Base-by-base conservation (phyloP, 2,888 invertebrate species). In the Papilio demoleus region DNA sequence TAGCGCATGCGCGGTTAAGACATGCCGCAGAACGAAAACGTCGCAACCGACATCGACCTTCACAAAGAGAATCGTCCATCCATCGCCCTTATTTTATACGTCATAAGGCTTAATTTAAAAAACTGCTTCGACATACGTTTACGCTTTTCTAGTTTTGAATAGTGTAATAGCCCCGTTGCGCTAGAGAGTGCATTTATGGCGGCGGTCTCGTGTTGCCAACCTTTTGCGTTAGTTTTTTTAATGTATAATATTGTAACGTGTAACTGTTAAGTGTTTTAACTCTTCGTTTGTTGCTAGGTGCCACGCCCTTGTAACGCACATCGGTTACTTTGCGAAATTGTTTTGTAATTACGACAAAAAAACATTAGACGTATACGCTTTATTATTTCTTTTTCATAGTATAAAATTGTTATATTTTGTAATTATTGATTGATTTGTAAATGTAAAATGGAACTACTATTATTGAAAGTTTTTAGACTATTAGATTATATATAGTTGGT, bases 171-270 rank as follows among this genome's bases (percentile, higher is more conserved):
- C 89, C 85, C 87, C 88, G 88, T 88, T 89, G 90, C 88, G 89
- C 89, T 89, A 85, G 88, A 83, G 87, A 88, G 90, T 92, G 92
- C 92, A 91, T 91, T 91, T 92, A 91, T 88, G 90, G 90, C 83
- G 85, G 84, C 80, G 79, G 77, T 79, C 87, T 80, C 78, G 77
- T 79, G 83, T 87, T 85, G 86, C 79, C 87, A 91, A 92, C 90
- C 86, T 90, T 91, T 88, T 86, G 81, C 76, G 76, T 79, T 76
- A 75, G 74, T 80, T 81, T 81, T 86, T 88, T 81, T 81, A 82
- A 79, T 82, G 84, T 84, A 83, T 79, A 81, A 82, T 81, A 82
- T n/a, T n/a, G n/a, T n/a, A n/a, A n/a, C n/a, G n/a, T n/a, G n/a
- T 81, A 77, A 78, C 76, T 78, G 81, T 77, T 80, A 79, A 74